phyloP scores from a whole-genome alignment of 2,113 vertebrate genomes.

The Azemiops feae region DNA sequence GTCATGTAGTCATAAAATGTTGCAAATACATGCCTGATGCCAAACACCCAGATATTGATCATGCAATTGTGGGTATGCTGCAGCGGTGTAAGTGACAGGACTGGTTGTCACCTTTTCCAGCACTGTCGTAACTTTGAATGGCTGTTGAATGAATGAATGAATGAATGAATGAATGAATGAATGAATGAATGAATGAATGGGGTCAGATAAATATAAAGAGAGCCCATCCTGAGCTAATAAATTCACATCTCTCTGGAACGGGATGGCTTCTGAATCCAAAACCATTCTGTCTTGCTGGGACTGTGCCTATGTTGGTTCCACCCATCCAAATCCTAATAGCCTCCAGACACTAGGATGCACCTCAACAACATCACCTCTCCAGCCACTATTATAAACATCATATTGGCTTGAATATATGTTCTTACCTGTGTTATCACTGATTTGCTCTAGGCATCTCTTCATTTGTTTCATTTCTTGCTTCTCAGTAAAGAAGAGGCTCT shows the following conservation, averaged over 20 bases:
- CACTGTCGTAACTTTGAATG: too few species aligned
- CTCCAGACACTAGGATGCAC: not conserved
- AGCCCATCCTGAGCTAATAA: not conserved
- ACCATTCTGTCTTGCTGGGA: not conserved
- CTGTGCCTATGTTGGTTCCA: not conserved
- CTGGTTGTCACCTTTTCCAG: too few species aligned
- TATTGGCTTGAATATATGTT: not conserved
- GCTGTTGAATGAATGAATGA: too few species aligned
- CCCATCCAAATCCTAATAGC: not conserved
- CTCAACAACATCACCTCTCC: not conserved
- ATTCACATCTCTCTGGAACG: not conserved
- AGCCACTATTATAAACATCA: not conserved
- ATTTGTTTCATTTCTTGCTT: not conserved
- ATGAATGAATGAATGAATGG: too few species aligned
- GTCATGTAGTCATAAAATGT: too few species aligned
- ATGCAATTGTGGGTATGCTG: too few species aligned
- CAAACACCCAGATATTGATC: too few species aligned
- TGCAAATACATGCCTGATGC: too few species aligned
- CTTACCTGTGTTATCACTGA: not conserved
- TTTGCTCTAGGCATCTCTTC: not conserved
- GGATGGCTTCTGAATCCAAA: not conserved
- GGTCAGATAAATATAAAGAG: not conserved
- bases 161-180: too few species aligned
- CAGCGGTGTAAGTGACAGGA: too few species aligned
- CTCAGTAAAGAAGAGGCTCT: not conserved